Evolutionary conservation across 2,797 vertebrate species (phyloP), one percentile per base, ranked within the genome.

Genomic region (Toxotes lorentzi): DNA sequence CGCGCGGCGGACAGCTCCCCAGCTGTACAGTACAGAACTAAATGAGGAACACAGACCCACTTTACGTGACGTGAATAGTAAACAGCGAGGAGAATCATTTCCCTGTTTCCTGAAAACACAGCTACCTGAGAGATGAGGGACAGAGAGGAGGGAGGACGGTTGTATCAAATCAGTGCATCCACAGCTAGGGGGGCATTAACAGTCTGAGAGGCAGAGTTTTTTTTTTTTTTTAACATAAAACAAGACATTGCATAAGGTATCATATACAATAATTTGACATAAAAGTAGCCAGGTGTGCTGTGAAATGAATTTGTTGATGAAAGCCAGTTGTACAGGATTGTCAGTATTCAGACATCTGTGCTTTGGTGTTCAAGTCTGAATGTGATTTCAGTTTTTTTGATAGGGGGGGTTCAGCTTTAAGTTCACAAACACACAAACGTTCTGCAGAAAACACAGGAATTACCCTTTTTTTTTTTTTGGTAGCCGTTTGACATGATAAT

Each of bases 31-130:
- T 92, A 90, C 76, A 81, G 92, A 91, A 92, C 94, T 96, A 95
- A 96, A 95, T 95, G 95, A 95, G 90, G 95, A 96, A 96, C 93
- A 96, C 93, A 97, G 94, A 95, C 95, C 95, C 96, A 96, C 95
- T 97, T 97, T 97, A 94, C 94, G 96, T 96, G 95, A 95, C 85
- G 92, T 94, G 96, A 96, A 97, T 97, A 95, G 94, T 95, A 96
- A 96, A 94, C 95, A 95, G 88, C 45, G 1, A 41, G 63, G 54
- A 79, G 86, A 88, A 83, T 86, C 84, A 60, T 82, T 84, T 84
- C 51, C 63, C 78, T 75, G 73, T 90, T 90, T 87, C 86, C 81
- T 87, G 79, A 80, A 91, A 91, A 90, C 64, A 73, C 72, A 78
- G 79, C 83, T 88, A 92, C 86, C 88, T 84, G 87, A 78, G 72